Conservation (phyloP, 2,888 invertebrate species). For the Flexamia atlantica region DNA sequence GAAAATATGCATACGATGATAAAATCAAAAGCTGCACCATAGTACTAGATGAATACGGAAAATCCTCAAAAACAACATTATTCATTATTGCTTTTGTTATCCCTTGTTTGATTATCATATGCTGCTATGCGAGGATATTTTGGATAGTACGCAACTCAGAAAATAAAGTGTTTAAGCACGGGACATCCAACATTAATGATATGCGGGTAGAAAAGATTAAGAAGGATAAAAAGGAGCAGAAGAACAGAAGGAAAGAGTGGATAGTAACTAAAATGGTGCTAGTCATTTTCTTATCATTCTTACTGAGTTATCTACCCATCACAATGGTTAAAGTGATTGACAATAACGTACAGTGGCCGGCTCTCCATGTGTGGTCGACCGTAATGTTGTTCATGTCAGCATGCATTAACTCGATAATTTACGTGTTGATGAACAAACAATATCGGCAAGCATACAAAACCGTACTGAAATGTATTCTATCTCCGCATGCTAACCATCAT, state of each 20-base stretch:
- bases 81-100: slow-evolving; percentile 92
- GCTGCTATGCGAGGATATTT: slow-evolving; percentile 92
- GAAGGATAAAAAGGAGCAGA: slow-evolving; percentile 84
- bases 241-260: slow-evolving; percentile 93
- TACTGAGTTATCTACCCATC: slow-evolving; percentile 94
- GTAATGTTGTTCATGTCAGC: slow-evolving; percentile 91
- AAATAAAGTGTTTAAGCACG: slow-evolving; percentile 86
- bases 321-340: slow-evolving; percentile 93
- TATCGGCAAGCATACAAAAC: slow-evolving; percentile 94
- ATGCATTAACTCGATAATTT: slow-evolving; percentile 95
- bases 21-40: slow-evolving; percentile 92
- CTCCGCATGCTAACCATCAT: slow-evolving; percentile 76
- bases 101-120: slow-evolving; percentile 90
- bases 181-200: slow-evolving; percentile 71
- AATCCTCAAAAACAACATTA: slow-evolving; percentile 88
- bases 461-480: slow-evolving; percentile 82
- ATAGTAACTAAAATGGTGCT: slow-evolving; percentile 96
- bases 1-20: slow-evolving; percentile 89
- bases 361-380: slow-evolving; percentile 90
- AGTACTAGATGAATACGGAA: slow-evolving; percentile 80
- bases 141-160: slow-evolving; percentile 93
- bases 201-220: slow-evolving; percentile 72
- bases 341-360: slow-evolving; percentile 85
- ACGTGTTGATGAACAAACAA: slow-evolving; percentile 96
- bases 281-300: slow-evolving; percentile 93